phyloP scores from a whole-genome alignment of 2,888 invertebrate species.

The Dyspetes luteomarginatus region DNA sequence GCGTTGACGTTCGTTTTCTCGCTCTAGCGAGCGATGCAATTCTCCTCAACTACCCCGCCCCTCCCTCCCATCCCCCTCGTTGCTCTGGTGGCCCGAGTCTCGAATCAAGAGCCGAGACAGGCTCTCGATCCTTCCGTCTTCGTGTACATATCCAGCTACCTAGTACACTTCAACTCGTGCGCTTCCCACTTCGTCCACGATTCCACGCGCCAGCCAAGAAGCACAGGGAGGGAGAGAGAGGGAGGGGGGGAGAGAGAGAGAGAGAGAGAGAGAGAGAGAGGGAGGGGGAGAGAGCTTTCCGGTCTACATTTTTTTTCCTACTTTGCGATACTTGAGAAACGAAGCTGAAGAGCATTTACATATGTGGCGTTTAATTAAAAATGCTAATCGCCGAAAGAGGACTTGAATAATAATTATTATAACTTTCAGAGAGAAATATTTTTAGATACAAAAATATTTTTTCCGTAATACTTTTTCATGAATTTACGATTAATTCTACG shows the following conservation, averaged over 20 bases:
- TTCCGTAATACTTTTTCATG: no score
- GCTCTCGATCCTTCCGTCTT: slow-evolving; percentile 38
- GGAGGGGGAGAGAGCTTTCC: not conserved
- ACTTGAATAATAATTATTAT: not conserved
- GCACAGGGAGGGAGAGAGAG: not conserved
- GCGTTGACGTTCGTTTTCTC: slow-evolving; percentile 48
- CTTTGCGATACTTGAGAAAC: not conserved
- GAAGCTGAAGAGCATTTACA: not conserved
- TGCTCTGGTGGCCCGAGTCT: slow-evolving; percentile 32
- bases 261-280: not conserved
- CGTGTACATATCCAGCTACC: slow-evolving; percentile 26
- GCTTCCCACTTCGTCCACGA: slow-evolving; percentile 27
- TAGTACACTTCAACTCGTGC: slow-evolving; percentile 23
- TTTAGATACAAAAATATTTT: no score
- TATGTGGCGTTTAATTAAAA: not conserved
- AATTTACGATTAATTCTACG: no score
- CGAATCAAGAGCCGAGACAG: slow-evolving; percentile 60
- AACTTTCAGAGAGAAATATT: not conserved
- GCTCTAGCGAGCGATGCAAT: slow-evolving; percentile 46
- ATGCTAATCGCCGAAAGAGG: slow-evolving; percentile 5
- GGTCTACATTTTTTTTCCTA: not conserved
- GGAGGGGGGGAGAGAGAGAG: not conserved
- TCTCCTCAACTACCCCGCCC: slow-evolving; percentile 8
- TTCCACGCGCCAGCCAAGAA: not conserved
- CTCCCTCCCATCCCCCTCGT: not conserved